Evolutionary conservation across 2,888 invertebrate genomes (phyloP).

Genomic region (Carabus problematicus): DNA sequence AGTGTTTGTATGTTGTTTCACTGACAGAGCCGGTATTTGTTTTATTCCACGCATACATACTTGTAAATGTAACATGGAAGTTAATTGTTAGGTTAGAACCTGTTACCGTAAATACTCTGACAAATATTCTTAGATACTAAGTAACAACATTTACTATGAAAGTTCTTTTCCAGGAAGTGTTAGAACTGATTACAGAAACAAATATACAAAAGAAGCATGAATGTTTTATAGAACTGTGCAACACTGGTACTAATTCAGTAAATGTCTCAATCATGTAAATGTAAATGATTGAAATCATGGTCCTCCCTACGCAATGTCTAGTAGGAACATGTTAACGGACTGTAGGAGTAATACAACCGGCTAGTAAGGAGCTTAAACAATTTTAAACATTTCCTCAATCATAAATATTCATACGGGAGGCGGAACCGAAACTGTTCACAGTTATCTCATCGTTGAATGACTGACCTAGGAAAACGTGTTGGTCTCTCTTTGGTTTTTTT

Average conservation of each 20-base stretch:
- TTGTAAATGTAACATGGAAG: too few relatives aligned
- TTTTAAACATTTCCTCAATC: constrained; percentile 18
- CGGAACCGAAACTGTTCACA: constrained; percentile 11
- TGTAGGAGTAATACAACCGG: constrained; percentile 2
- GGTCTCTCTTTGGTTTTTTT: not conserved
- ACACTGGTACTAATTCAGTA: not conserved
- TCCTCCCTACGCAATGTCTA: constrained; percentile 7
- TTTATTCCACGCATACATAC: too few relatives aligned
- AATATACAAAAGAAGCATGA: too few relatives aligned
- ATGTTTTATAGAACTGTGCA: too few relatives aligned
- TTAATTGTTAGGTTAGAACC: too few relatives aligned
- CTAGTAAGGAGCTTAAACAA: not conserved
- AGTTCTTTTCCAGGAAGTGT: too few relatives aligned
- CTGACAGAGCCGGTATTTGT: too few relatives aligned
- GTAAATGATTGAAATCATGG: constrained; percentile 11
- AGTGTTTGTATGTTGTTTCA: too few relatives aligned
- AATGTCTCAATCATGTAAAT: constrained; percentile 12
- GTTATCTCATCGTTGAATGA: constrained; percentile 23
- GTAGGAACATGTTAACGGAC: not conserved
- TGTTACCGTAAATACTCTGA: too few relatives aligned
- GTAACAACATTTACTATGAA: too few relatives aligned
- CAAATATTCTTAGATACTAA: too few relatives aligned
- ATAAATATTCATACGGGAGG: constrained; percentile 22
- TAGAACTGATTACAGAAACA: too few relatives aligned
- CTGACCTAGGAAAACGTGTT: constrained; percentile 21